phyloP scores from a whole-genome alignment of 2,113 vertebrate genomes.

The Eidolon helvum region DNA sequence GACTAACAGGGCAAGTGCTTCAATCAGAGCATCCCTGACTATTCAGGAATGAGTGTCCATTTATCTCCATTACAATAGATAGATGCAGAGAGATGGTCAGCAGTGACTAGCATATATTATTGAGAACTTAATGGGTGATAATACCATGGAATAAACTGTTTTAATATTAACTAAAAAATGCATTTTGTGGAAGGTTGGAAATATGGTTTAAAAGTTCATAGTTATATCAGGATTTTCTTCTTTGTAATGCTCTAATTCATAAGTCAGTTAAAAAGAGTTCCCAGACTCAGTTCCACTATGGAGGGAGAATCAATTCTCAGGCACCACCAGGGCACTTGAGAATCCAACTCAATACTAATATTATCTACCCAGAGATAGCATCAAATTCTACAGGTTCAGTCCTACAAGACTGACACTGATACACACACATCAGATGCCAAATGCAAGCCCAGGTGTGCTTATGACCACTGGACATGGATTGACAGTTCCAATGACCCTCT shows the following conservation, averaged over 20 bases:
- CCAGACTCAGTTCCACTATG: not conserved
- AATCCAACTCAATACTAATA: not conserved
- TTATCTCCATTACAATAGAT: conserved; percentile 29
- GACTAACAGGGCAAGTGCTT: not conserved
- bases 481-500: not conserved
- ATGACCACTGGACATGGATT: not conserved
- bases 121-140: not conserved
- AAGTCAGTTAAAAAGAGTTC: not conserved
- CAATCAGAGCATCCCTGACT: not conserved
- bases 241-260: conserved; percentile 1
- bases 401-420: not conserved
- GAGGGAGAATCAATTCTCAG: not conserved
- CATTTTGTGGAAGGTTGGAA: not conserved
- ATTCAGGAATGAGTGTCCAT: not conserved
- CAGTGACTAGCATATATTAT: not conserved
- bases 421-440: not conserved
- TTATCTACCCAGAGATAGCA: not conserved
- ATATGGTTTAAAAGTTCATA: conserved; percentile 10
- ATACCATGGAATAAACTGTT: not conserved
- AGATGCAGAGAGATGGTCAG: not conserved
- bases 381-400: not conserved
- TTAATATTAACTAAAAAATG: conserved; percentile 30
- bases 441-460: not conserved
- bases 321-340: not conserved
- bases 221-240: not conserved